Base-by-base conservation (phyloP, 2,113 vertebrate genomes). In the Triplophysa dalaica region DNA sequence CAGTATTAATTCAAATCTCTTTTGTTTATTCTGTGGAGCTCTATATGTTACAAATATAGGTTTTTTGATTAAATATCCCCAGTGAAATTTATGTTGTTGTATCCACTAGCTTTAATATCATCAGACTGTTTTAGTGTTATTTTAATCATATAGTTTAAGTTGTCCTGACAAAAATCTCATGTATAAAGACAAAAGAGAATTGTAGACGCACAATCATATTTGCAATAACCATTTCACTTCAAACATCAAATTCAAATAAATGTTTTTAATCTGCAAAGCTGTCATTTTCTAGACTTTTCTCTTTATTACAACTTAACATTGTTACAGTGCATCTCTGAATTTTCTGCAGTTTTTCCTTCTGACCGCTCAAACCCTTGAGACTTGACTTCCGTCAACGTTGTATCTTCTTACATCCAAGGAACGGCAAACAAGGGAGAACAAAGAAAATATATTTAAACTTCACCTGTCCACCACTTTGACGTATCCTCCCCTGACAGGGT, bases 391-490 rank as follows among this genome's bases (percentile, higher is more conserved):
- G 22, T 41, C 8, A 16, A 43, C 19, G 4, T 38, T 48, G 17
- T 43, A 16, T 48, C 22, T 61, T 70, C 77, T 45, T 7, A 22
- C 4, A 9, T 70, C 21, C 41, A 52, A 24, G 79, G 74, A 41
- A 60, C 26, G 77, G 68, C 72, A 50, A 6, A 67, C 67, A 41
- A 79, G 77, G 62, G 75, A 21, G 81, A 83, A 87, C 80, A 85
- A 85, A 83, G 79, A 63, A 80, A 81, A 85, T 90, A 88, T 88
- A 89, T 90, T 89, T 90, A 88, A 88, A 87, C 79, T 29, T 75
- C 88, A 89, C 87, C 88, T 90, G 88, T 87, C 82, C 77, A 79
- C 61, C 69, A 85, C 68, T 56, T 63, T 78, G 77, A 82, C 78
- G 78, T 52, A 1, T 58, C 81, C 64, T 82, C 64, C 82, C 63